Evolutionary conservation across 2,797 vertebrate genomes (phyloP).

Genomic region (Falco biarmicus): DNA sequence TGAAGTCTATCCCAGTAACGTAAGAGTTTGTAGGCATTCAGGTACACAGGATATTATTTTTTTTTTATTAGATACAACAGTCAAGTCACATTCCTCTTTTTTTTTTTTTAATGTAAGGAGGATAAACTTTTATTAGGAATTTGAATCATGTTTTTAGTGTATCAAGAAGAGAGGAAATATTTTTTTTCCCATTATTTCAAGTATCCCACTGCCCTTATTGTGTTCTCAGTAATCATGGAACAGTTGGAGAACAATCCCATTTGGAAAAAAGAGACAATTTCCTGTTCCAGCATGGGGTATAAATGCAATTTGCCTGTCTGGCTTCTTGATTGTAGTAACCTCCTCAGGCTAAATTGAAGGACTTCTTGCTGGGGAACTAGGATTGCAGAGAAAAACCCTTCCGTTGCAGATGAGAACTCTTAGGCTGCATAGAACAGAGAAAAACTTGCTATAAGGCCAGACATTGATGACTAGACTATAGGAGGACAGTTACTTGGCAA

Average conservation of each 20-base stretch:
- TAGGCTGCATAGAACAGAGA: neutral
- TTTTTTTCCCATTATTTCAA: constrained; percentile 6
- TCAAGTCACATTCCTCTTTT: neutral
- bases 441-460: neutral
- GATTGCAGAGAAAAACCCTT: constrained; percentile 15
- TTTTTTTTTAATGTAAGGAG: neutral
- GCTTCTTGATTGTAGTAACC: constrained; percentile 50
- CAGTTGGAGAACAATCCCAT: constrained; percentile 58
- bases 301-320: constrained; percentile 46
- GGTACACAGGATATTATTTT: neutral
- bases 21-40: neutral
- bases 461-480: neutral
- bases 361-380: constrained; percentile 38
- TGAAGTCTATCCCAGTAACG: neutral
- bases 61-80: neutral
- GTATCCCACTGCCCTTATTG: constrained; percentile 36
- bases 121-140: neutral
- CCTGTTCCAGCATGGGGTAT: neutral
- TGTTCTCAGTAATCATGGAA: constrained; percentile 65
- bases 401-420: neutral
- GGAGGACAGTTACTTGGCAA: constrained; percentile 6
- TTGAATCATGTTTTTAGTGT: constrained; percentile 6
- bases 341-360: constrained; percentile 52
- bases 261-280: constrained; percentile 37
- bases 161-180: neutral